These are phyloP conservation scores for Caenorhabditis latens DNA, from an alignment of 1,140 invertebrate species.

Conservation along the genomic window DNA sequence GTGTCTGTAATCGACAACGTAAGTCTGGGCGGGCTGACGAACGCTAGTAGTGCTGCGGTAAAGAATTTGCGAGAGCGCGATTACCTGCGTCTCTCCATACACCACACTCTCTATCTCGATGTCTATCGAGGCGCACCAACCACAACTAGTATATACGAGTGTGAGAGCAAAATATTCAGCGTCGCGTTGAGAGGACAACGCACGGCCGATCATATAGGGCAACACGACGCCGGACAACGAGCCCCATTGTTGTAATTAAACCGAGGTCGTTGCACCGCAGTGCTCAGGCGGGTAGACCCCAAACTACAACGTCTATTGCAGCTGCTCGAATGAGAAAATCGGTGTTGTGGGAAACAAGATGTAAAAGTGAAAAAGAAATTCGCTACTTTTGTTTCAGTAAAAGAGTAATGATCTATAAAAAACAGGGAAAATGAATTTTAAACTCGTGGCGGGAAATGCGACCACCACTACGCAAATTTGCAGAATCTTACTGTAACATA, in stretches of 20 bases:
- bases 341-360: too few species aligned
- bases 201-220: not conserved
- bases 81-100: not conserved
- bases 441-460: not conserved
- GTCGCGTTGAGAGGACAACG: constrained; percentile 1
- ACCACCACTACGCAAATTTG: not conserved
- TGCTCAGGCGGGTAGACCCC: too few species aligned
- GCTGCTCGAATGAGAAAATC: too few species aligned
- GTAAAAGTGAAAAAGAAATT: too few species aligned
- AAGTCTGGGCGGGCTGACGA: not conserved
- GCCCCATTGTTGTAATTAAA: not conserved
- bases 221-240: not conserved
- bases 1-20: not conserved
- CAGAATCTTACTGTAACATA: not conserved
- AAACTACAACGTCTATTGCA: too few species aligned
- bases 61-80: constrained; percentile 44
- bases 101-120: not conserved
- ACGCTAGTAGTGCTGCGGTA: not conserved
- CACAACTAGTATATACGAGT: constrained; percentile 26
- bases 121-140: not conserved
- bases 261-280: too few species aligned
- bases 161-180: constrained; percentile 48
- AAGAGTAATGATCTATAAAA: too few species aligned
- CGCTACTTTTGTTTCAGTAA: too few species aligned
- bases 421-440: too few species aligned